Base-by-base conservation (phyloP, 2,888 invertebrate genomes). In the Bimastos eiseni region DNA sequence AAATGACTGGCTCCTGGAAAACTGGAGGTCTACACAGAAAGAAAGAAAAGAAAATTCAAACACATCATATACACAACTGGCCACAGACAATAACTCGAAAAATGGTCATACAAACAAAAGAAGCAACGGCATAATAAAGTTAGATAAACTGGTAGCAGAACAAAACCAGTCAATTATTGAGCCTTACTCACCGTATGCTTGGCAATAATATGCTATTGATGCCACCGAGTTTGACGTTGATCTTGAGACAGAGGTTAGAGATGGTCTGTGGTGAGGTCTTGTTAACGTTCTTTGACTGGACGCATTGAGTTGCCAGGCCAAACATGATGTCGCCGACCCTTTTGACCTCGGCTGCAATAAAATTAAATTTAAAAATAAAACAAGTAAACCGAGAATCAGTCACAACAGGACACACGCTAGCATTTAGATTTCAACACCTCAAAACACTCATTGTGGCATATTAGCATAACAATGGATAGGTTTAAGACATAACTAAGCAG, bases 241-340 rank as follows among this genome's bases (percentile, higher is more conserved):
- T 99, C 96, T 99, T 99, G 93, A 99, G 97, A 96, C 99, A 99
- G 92, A 99, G 96, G 96, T 99, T 99, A 94, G 99, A 99, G 92
- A 99, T 96, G 15, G 99, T 99, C 96, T 99, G 99, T 36, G 99
- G 99, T 55, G 99, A 99, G 13, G 99, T 99, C 96, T 99, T 99
- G 96, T 99, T 99, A 89, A 99, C 99, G 95, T 99, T 99, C 96
- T 99, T 99, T 21, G 99, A 98, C 95, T 99, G 99, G 93, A 99
- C 99, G 96, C 99, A 99, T 96, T 99, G 99, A 84, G 99, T 99
- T 92, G 99, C 99, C 97, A 99, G 98, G 92, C 99, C 99, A 93
- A 99, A 96, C 90, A 99, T 98, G 24, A 99, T 99, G 96, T 99
- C 99, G 92, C 99, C 99, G 70, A 99, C 99, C 94, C 99, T 97